These are phyloP conservation scores for Potorous gilbertii DNA, from an alignment of 2,797 vertebrate species.

Conservation along the genomic window DNA sequence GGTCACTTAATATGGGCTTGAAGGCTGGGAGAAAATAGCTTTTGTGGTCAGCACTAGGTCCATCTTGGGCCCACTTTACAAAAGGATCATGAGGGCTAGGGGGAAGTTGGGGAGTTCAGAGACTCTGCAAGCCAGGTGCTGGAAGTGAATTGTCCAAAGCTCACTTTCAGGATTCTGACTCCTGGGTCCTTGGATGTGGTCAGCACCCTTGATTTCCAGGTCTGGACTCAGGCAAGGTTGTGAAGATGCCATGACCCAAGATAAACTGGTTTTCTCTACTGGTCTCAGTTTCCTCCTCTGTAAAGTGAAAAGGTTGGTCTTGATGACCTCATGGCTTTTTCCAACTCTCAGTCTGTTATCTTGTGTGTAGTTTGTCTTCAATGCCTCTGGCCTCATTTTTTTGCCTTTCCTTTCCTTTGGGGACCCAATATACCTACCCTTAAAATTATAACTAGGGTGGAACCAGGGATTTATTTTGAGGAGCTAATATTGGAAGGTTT, in stretches of 20 bases:
- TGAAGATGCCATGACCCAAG: background rate
- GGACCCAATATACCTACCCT: background rate
- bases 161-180: background rate
- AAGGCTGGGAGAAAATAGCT: background rate
- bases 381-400: background rate
- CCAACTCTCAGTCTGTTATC: background rate
- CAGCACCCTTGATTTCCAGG: too few species aligned
- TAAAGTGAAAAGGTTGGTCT: background rate
- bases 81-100: background rate
- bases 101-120: background rate
- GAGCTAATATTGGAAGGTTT: background rate
- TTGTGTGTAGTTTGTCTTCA: background rate
- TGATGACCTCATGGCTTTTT: background rate
- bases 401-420: background rate
- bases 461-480: background rate
- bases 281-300: background rate
- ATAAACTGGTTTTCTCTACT: background rate
- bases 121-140: background rate
- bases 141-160: background rate
- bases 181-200: too few species aligned
- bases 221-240: background rate
- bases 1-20: background rate
- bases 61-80: background rate
- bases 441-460: background rate
- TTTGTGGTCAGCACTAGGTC: background rate